Evolutionary conservation across 1,140 invertebrate genomes (phyloP), one percentile per base, ranked within the genome.

Genomic region (Caenorhabditis inopinata): DNA sequence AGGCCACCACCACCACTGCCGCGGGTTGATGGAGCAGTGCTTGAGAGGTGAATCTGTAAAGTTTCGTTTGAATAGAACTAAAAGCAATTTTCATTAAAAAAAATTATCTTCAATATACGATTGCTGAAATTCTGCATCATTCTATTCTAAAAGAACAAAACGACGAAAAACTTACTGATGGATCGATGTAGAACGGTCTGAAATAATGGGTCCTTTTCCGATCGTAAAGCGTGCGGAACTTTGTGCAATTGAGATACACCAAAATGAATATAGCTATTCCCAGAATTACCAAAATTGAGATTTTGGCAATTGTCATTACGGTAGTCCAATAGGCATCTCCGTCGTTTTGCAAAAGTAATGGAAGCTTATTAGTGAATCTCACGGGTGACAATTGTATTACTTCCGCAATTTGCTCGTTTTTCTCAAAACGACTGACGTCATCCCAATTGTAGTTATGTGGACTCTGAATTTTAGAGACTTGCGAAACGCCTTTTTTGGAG

Each of bases 141-240:
- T 42, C 5, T 42, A 42, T 42, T 42, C 38, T 42, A 14, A 21
- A 38, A 2, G n/a, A 7, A 21, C 6, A 9, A 2, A 53, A 51
- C n/a, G 9, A 35, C 3, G 29, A 9, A 5, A 9, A n/a, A 42
- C 49, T 74, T 18, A 79, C 78, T 27, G 62, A 45, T 48, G 78
- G 78, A 58, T 79, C 78, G 16, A 79, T 62, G 18, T 68, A 47
- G 18, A 68, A 79, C 3, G 78, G 78, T 58, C 73, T 74, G 68
- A 79, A 79, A 29, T 79, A 79, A 45, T 79, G 78, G 0, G 78
- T 79, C 25, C 78, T 49, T 25, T 79, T 79, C 27, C 78, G 21
- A 38, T 79, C 78, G 21, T 79, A 79, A 6, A 79, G n/a, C 4
- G 78, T 32, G 11, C 45, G n/a, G 5, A 79, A 68, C 48, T 58